Conservation (phyloP, 1,140 invertebrate genomes). For the Asobara japonica region DNA sequence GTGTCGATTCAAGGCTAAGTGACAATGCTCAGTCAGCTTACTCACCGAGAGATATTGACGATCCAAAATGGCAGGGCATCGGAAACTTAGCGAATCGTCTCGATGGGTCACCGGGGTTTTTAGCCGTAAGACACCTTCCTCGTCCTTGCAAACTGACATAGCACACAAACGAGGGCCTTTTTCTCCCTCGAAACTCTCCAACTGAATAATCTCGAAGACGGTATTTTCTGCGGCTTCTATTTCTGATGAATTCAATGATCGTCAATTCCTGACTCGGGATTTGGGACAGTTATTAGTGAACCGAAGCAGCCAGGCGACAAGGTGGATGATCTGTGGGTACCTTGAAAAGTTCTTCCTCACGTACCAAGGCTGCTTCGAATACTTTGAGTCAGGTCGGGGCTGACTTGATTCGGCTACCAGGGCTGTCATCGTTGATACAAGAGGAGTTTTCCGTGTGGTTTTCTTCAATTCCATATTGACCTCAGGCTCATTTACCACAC, state of each 20-base stretch:
- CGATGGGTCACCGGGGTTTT: constrained; percentile 33
- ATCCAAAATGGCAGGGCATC: constrained; percentile 46
- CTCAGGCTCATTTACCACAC: neutral
- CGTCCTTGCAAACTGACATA: constrained; percentile 38
- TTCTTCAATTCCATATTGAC: constrained; percentile 55
- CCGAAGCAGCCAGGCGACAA: too few species aligned
- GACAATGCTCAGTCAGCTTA: constrained; percentile 38
- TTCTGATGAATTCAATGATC: constrained; percentile 25
- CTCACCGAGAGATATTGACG: constrained; percentile 33
- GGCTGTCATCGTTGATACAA: too few species aligned
- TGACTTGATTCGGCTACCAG: too few species aligned
- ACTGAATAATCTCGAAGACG: constrained; percentile 27
- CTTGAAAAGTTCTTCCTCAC: too few species aligned
- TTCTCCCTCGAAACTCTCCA: constrained; percentile 22
- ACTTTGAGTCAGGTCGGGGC: too few species aligned
- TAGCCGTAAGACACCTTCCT: neutral
- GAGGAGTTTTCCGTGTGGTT: too few species aligned
- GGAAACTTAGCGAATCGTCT: constrained; percentile 38
- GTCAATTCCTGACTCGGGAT: neutral
- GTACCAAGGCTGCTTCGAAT: too few species aligned
- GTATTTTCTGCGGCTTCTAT: constrained; percentile 46
- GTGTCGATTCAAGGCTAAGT: constrained; percentile 31
- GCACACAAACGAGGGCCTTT: constrained; percentile 9
- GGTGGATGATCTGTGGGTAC: too few species aligned
- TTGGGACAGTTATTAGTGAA: too few species aligned